phyloP scores from a whole-genome alignment of 1,140 invertebrate species.

The Hylaeus anthracinus region DNA sequence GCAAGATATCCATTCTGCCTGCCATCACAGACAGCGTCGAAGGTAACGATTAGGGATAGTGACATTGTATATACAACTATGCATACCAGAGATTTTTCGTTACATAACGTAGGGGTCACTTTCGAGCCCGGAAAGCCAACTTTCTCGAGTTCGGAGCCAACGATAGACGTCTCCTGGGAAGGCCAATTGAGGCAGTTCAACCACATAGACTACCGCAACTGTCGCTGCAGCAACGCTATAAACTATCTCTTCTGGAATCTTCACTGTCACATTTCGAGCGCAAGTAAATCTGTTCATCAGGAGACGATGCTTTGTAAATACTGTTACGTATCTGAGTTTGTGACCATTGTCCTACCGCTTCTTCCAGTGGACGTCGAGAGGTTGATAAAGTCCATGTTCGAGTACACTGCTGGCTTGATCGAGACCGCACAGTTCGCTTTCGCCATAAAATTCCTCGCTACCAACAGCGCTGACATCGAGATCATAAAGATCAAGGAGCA shows the following conservation, averaged over 20 bases:
- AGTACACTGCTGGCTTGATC: slow-evolving; percentile 63
- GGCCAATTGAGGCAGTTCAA: slow-evolving; percentile 36
- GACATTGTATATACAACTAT: too few relatives aligned
- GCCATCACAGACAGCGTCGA: not conserved
- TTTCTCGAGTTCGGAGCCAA: not conserved
- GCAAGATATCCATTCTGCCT: slow-evolving; percentile 39
- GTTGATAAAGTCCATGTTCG: slow-evolving; percentile 46
- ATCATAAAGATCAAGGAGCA: not conserved
- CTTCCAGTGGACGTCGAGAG: slow-evolving; percentile 40
- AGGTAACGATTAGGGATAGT: not conserved
- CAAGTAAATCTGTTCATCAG: slow-evolving; percentile 34
- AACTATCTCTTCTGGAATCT: slow-evolving; percentile 50
- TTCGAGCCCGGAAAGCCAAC: too few relatives aligned
- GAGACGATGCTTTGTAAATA: not conserved
- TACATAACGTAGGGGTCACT: too few relatives aligned
- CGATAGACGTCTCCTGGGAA: not conserved
- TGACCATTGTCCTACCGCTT: too few relatives aligned
- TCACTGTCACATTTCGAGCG: slow-evolving; percentile 40
- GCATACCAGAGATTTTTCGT: too few relatives aligned
- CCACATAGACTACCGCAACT: slow-evolving; percentile 63
- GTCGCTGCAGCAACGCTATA: slow-evolving; percentile 52
- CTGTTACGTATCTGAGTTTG: too few relatives aligned
- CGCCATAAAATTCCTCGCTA: slow-evolving; percentile 53
- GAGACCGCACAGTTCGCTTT: slow-evolving; percentile 46
- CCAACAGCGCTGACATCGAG: slow-evolving; percentile 22